Percentiles rank a stretch among this genome's conserved stretches.
These are phyloP conservation scores for Catostomus latipinnis DNA, from an alignment of 2,797 vertebrate genomes.

Conservation along the genomic window DNA sequence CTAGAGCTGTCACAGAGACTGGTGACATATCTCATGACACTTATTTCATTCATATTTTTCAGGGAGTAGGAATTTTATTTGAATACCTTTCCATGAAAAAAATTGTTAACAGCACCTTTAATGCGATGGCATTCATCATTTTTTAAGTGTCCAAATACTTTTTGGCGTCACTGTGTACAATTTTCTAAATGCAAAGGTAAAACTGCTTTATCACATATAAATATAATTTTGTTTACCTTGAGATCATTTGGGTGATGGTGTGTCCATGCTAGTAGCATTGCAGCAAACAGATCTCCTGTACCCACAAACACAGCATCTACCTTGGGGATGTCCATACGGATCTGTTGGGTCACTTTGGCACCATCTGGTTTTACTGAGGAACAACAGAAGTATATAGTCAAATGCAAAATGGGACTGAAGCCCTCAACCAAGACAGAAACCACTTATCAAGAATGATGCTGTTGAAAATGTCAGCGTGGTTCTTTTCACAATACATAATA, in stretches of 20 bases:
- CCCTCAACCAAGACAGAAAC: not conserved
- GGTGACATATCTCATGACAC: too few relatives aligned
- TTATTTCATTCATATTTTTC: too few relatives aligned
- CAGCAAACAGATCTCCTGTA: conserved; percentile 95
- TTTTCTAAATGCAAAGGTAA: not conserved
- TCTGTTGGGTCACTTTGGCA: conserved; percentile 80
- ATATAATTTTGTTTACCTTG: conserved; percentile 79
- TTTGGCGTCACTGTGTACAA: not conserved
- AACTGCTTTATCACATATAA: not conserved
- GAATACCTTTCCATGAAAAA: too few relatives aligned
- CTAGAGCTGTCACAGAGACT: too few relatives aligned
- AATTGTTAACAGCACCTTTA: too few relatives aligned
- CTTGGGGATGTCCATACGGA: conserved; percentile 90
- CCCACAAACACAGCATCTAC: conserved; percentile 95
- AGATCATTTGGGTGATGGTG: conserved; percentile 91
- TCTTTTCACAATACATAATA: too few relatives aligned
- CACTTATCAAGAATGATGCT: not conserved
- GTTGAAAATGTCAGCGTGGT: not conserved
- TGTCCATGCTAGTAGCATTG: conserved; percentile 95
- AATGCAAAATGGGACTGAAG: not conserved
- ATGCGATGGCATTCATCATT: too few relatives aligned
- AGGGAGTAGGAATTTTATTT: too few relatives aligned
- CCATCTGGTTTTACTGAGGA: conserved; percentile 83
- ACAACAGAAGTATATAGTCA: conserved; percentile 25
- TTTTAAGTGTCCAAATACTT: too few relatives aligned